Percentiles rank a stretch among this genome's conserved stretches.
Evolutionary conservation across 2,888 invertebrate species (phyloP).

Genomic region (Oligia latruncula): DNA sequence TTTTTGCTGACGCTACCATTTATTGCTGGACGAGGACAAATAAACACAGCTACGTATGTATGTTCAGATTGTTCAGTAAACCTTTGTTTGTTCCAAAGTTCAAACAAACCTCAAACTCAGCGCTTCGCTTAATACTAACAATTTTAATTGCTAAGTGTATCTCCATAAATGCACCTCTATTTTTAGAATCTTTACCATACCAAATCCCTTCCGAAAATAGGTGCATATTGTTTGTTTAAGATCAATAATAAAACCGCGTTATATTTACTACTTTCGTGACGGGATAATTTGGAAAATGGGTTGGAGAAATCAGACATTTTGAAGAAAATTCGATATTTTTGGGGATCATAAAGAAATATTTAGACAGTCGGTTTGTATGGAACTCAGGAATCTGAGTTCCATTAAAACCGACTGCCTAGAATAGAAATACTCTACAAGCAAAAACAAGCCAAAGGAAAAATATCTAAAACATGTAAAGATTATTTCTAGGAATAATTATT

Average conservation of each 20-base stretch:
- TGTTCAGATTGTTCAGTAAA: conserved; percentile 24
- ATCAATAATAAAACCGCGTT: conserved; percentile 1
- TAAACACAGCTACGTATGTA: conserved; percentile 40
- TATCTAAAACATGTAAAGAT: no score
- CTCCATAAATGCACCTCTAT: not conserved
- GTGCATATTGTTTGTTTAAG: conserved; percentile 4
- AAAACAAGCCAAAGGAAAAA: no score
- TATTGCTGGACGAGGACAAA: conserved; percentile 50
- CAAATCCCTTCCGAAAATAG: not conserved
- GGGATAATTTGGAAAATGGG: not conserved
- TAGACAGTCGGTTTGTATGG: not conserved
- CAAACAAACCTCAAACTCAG: conserved; percentile 41
- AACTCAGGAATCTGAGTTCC: no score
- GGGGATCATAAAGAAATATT: not conserved
- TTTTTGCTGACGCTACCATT: conserved; percentile 48
- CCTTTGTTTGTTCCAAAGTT: conserved; percentile 53
- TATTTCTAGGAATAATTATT: no score
- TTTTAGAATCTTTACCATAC: not conserved
- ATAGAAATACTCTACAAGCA: no score
- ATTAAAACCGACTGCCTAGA: no score
- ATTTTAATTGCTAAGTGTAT: not conserved
- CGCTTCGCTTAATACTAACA: conserved; percentile 8
- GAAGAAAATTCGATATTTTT: not conserved
- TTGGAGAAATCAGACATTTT: conserved; percentile 1
- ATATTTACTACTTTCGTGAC: not conserved